Evolutionary conservation across 2,797 vertebrate species (phyloP).

Genomic region (Pseudomugil tenellus): DNA sequence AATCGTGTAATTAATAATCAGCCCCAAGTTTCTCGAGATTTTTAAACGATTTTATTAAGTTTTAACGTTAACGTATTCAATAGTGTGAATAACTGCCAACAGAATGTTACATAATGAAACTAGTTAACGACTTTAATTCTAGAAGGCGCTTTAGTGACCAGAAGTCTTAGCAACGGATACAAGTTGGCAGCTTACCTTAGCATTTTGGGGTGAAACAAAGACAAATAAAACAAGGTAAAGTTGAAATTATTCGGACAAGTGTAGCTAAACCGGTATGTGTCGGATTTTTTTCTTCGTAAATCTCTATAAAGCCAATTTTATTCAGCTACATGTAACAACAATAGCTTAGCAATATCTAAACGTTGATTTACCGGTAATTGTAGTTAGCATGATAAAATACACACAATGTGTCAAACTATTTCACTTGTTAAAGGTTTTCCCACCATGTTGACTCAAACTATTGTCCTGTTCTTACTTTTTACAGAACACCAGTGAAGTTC

Average conservation of each 20-base stretch:
- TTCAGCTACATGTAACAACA: not conserved
- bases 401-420: not conserved
- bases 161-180: not conserved
- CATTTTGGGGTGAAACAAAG: not conserved
- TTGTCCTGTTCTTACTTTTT: not conserved
- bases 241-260: not conserved
- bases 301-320: not conserved
- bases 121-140: conserved; percentile 23
- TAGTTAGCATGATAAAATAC: not conserved
- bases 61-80: not conserved
- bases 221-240: not conserved
- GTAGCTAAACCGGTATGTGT: not conserved
- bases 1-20: not conserved
- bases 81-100: not conserved
- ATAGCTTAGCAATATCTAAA: not conserved
- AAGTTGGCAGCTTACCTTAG: not conserved
- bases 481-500: conserved; percentile 54
- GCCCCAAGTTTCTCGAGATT: not conserved
- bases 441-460: not conserved
- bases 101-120: not conserved
- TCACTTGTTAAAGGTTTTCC: not conserved
- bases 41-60: not conserved
- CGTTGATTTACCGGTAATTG: conserved; percentile 14
- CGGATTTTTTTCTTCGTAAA: not conserved
- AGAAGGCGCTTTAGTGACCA: conserved; percentile 4